These are phyloP conservation scores for Ptychobarbus kaznakovi DNA, from an alignment of 2,797 vertebrate genomes.

Conservation along the genomic window DNA sequence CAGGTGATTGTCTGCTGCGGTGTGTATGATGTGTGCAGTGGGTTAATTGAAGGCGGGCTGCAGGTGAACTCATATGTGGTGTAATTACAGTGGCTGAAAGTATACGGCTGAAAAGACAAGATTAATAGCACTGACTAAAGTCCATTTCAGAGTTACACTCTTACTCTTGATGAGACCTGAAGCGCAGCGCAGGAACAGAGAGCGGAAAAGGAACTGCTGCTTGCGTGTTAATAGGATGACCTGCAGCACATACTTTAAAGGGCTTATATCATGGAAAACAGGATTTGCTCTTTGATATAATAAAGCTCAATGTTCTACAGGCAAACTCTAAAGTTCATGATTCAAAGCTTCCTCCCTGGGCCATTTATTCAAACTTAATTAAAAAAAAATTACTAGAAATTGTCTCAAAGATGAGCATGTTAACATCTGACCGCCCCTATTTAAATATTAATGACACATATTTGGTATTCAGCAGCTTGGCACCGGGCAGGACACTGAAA, in stretches of 20 bases:
- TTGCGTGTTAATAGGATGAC: conserved; percentile 28
- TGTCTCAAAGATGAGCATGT: not conserved
- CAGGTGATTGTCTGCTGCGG: conserved; percentile 17
- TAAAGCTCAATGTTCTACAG: not conserved
- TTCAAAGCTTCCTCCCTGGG: not conserved
- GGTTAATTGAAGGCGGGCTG: conserved; percentile 53
- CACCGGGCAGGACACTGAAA: no score
- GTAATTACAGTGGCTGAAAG: conserved; percentile 50
- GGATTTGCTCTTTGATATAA: conserved; percentile 9
- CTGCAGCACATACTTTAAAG: not conserved
- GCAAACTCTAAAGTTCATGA: conserved; percentile 6
- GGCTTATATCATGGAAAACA: conserved; percentile 1
- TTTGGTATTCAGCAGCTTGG: not conserved
- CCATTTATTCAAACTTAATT: conserved; percentile 19
- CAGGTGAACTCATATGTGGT: conserved; percentile 50
- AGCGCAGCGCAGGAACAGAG: not conserved
- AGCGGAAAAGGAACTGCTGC: conserved; percentile 14
- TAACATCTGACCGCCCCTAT: not conserved
- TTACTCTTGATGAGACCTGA: conserved; percentile 23
- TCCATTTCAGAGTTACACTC: conserved; percentile 31
- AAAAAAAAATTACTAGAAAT: not conserved
- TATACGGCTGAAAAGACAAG: conserved; percentile 32
- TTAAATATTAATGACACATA: not conserved
- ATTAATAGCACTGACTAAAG: conserved; percentile 62
- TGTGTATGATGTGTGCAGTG: conserved; percentile 11